A percentile compares a stretch with the other conserved stretches of the same genome.
These are phyloP conservation scores for Pithys albifrons DNA, from an alignment of 2,113 vertebrate species.

Conservation along the genomic window DNA sequence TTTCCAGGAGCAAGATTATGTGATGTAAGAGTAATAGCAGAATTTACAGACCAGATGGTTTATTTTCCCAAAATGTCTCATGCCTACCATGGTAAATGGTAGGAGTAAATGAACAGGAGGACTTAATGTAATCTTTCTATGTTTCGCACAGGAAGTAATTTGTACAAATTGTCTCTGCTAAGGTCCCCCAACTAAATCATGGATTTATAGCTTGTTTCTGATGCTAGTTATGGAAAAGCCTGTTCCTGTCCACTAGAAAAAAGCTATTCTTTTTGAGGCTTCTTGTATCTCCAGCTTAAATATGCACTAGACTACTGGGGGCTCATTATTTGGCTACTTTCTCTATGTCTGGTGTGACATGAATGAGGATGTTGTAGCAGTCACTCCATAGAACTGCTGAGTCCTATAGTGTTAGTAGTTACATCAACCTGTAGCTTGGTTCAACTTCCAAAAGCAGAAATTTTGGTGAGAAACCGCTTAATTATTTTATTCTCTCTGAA, in stretches of 20 bases:
- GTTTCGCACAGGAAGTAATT: background rate
- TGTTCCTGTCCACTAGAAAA: background rate
- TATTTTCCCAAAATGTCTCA: background rate
- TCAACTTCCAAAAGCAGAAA: background rate
- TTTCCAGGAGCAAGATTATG: background rate
- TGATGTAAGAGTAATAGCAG: background rate
- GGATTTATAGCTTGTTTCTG: conserved; percentile 36
- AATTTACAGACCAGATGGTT: background rate
- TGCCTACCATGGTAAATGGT: background rate
- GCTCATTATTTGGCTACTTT: conserved; percentile 37
- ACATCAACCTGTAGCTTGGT: background rate
- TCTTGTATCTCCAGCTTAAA: conserved; percentile 10
- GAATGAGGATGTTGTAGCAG: background rate
- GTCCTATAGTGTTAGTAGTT: background rate
- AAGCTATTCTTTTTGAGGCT: background rate
- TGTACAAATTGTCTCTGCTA: conserved; percentile 29
- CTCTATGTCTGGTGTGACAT: background rate
- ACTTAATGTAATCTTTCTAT: background rate
- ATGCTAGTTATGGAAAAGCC: background rate
- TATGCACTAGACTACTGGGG: background rate
- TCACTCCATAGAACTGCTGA: background rate
- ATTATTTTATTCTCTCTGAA: background rate
- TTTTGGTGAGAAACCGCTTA: background rate
- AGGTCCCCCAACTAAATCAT: conserved; percentile 23
- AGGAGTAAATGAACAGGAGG: background rate